phyloP scores from a whole-genome alignment of 92 coral and sea anemone species.

The Epizoanthus rinbou region DNA sequence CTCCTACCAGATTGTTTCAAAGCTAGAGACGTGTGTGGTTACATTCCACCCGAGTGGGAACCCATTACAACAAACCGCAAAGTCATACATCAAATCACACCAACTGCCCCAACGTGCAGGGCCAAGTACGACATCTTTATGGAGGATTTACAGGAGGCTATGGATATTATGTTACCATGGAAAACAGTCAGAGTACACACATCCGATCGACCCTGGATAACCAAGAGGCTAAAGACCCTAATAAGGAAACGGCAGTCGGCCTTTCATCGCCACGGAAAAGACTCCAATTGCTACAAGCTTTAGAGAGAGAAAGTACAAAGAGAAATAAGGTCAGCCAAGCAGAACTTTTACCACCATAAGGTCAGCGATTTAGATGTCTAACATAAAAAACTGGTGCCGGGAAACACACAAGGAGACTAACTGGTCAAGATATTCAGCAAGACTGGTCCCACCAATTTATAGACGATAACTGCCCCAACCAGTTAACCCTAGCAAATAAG shows the following conservation, averaged over 20 bases:
- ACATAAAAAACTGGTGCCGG: slow-evolving; percentile 31
- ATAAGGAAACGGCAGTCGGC: slow-evolving; percentile 27
- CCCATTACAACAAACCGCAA: too few relatives aligned
- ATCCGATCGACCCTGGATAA: slow-evolving; percentile 44
- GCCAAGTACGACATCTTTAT: slow-evolving; percentile 42
- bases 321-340: slow-evolving; percentile 38
- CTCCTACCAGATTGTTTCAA: too few relatives aligned
- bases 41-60: too few relatives aligned
- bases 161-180: slow-evolving; percentile 28
- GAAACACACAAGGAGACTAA: background rate
- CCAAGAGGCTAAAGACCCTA: slow-evolving; percentile 37
- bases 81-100: too few relatives aligned
- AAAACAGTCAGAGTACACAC: slow-evolving; percentile 39
- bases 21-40: too few relatives aligned
- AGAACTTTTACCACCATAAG: slow-evolving; percentile 7
- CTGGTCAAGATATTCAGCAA: slow-evolving; percentile 28
- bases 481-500: too few relatives aligned
- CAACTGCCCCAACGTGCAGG: too few relatives aligned
- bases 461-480: slow-evolving; percentile 3
- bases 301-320: background rate
- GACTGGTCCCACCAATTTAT: slow-evolving; percentile 40
- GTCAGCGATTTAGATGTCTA: slow-evolving; percentile 39
- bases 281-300: slow-evolving; percentile 13
- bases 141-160: slow-evolving; percentile 35
- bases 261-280: slow-evolving; percentile 26